These are phyloP conservation scores for Sorex fumeus DNA, from an alignment of 2,113 vertebrate species.

Conservation along the genomic window DNA sequence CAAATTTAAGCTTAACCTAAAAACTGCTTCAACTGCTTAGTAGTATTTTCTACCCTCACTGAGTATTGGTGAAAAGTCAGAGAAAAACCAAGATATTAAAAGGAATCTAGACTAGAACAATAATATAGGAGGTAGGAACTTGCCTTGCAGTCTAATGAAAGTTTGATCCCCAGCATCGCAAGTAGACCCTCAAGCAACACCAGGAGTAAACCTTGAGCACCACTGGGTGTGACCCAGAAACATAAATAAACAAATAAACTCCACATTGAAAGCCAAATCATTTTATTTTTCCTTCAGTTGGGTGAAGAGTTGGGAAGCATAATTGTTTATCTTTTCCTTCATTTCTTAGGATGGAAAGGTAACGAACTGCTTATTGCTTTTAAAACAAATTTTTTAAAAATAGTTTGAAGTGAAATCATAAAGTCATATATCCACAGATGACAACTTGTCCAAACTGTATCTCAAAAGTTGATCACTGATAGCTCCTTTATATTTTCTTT, in stretches of 20 bases:
- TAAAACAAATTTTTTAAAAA: conserved; percentile 83
- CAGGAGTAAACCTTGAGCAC: too few relatives aligned
- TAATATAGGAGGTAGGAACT: too few relatives aligned
- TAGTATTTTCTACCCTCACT: neutral
- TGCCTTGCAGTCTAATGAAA: too few relatives aligned
- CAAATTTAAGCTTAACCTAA: neutral
- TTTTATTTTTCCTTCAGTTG: conserved; percentile 36
- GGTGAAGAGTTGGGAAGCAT: neutral
- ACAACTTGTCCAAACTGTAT: conserved; percentile 81
- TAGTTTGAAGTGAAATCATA: conserved; percentile 77
- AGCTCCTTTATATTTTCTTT: conserved; percentile 82
- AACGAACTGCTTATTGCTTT: conserved; percentile 81
- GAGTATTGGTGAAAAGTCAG: neutral
- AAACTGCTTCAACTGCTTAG: neutral
- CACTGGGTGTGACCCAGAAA: too few relatives aligned
- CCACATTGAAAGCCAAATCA: neutral
- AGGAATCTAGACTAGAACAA: neutral
- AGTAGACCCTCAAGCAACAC: too few relatives aligned
- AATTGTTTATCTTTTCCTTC: neutral
- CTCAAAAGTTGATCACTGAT: conserved; percentile 72
- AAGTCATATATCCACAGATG: conserved; percentile 79
- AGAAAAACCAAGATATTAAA: neutral
- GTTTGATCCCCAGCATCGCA: too few relatives aligned
- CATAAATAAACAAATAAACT: too few relatives aligned
- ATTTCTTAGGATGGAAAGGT: conserved; percentile 76